Evolutionary conservation across 2,888 invertebrate species (phyloP).

Genomic region (Anagyrus pseudococci): DNA sequence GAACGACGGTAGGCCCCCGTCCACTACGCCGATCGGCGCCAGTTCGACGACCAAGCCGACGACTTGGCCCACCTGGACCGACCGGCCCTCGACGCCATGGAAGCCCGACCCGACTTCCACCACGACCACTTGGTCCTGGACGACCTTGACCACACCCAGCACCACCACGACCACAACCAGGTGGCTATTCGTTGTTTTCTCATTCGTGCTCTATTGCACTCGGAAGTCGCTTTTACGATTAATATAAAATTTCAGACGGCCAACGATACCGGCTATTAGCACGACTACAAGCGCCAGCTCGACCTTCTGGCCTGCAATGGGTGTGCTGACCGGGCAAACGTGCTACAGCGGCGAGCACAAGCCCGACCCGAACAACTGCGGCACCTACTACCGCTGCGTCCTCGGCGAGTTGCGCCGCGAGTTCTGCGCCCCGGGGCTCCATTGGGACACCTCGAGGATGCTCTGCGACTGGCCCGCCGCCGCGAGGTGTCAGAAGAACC

Average conservation of each 20-base stretch:
- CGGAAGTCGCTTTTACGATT: no score
- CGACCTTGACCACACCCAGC: slow-evolving; percentile 41
- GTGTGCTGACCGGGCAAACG: slow-evolving; percentile 41
- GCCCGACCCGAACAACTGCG: slow-evolving; percentile 74
- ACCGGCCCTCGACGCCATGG: slow-evolving; percentile 50
- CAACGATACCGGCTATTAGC: slow-evolving; percentile 59
- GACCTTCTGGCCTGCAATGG: no score
- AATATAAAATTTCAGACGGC: slow-evolving; percentile 19
- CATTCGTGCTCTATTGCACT: no score
- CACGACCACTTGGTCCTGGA: slow-evolving; percentile 51
- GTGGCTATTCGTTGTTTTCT: slow-evolving; percentile 48
- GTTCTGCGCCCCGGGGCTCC: slow-evolving; percentile 79
- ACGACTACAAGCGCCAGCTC: slow-evolving; percentile 4
- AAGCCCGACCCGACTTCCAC: slow-evolving; percentile 53
- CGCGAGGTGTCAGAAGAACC: slow-evolving; percentile 75
- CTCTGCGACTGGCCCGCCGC: slow-evolving; percentile 83
- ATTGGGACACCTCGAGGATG: slow-evolving; percentile 74
- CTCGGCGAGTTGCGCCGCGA: slow-evolving; percentile 75
- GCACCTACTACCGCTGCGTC: slow-evolving; percentile 78
- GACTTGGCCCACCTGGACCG: slow-evolving; percentile 57
- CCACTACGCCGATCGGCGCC: slow-evolving; percentile 47
- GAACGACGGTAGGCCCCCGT: slow-evolving; percentile 55
- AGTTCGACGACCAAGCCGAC: slow-evolving; percentile 49
- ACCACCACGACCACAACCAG: slow-evolving; percentile 18
- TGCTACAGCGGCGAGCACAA: slow-evolving; percentile 64